phyloP scores from a whole-genome alignment of 2,113 vertebrate genomes.

The Neodontobutis hainanensis region DNA sequence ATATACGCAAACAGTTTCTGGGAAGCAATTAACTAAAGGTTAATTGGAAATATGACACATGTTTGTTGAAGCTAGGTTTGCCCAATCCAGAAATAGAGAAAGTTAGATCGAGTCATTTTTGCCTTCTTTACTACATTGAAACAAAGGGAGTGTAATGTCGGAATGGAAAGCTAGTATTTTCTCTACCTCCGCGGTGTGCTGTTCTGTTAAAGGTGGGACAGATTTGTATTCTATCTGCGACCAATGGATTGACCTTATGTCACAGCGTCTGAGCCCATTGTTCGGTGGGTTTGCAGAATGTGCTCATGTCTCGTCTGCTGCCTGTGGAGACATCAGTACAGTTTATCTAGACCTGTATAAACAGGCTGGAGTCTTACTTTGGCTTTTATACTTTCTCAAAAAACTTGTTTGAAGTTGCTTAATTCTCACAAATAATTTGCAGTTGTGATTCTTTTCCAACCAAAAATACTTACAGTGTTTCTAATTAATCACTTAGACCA shows the following conservation, averaged over 20 bases:
- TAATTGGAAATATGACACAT: constrained; percentile 53
- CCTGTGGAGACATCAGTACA: constrained; percentile 30
- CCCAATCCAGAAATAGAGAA: neutral
- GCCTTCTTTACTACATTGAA: constrained; percentile 10
- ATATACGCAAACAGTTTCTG: constrained; percentile 32
- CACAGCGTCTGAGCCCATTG: constrained; percentile 25
- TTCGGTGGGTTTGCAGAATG: constrained; percentile 12
- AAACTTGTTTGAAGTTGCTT: neutral
- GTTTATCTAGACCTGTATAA: constrained; percentile 35
- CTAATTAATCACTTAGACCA: too few species aligned
- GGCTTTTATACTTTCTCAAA: neutral
- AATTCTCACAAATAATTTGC: too few species aligned
- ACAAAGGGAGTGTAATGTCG: constrained; percentile 12
- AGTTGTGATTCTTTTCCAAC: neutral
- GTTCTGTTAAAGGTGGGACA: neutral
- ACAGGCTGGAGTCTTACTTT: constrained; percentile 11
- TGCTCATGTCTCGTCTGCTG: constrained; percentile 31
- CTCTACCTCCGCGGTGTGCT: neutral
- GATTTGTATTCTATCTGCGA: constrained; percentile 19
- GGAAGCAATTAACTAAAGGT: constrained; percentile 60
- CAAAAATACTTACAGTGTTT: neutral
- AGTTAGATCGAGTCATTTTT: constrained; percentile 2
- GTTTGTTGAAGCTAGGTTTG: constrained; percentile 39
- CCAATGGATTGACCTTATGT: constrained; percentile 1
- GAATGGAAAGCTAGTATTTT: neutral